A percentile compares a stretch with the other conserved stretches of the same genome.
These are phyloP conservation scores for Monochamus saltuarius DNA, from an alignment of 1,140 invertebrate species.

Conservation along the genomic window DNA sequence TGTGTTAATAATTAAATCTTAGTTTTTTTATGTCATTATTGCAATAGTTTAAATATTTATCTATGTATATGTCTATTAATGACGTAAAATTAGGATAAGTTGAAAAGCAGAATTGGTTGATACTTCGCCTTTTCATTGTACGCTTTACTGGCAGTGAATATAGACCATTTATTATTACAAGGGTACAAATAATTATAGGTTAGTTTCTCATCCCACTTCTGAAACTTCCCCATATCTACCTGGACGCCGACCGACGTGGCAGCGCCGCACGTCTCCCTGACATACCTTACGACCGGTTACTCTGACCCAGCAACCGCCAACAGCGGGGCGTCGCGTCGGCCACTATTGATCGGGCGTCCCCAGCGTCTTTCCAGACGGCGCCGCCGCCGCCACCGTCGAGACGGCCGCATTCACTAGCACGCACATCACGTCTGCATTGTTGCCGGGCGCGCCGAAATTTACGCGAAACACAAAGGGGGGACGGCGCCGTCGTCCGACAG, in stretches of 20 bases:
- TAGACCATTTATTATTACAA: too few relatives aligned
- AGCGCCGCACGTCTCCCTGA: slow-evolving; percentile 18
- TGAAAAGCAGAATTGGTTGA: too few relatives aligned
- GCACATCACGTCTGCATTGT: slow-evolving; percentile 15
- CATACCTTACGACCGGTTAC: slow-evolving; percentile 18
- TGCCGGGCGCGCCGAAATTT: neutral
- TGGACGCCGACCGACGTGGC: neutral
- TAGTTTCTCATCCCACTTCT: too few relatives aligned
- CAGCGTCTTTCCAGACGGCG: slow-evolving; percentile 17
- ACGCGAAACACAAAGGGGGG: slow-evolving; percentile 3
- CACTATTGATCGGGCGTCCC: slow-evolving; percentile 6
- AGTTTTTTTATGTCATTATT: too few relatives aligned
- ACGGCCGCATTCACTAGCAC: slow-evolving; percentile 8
- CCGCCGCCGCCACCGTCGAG: slow-evolving; percentile 7
- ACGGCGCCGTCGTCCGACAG: neutral
- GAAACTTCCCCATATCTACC: too few relatives aligned
- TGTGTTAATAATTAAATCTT: too few relatives aligned
- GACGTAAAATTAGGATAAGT: too few relatives aligned
- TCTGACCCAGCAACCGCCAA: slow-evolving; percentile 17
- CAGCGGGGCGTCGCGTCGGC: slow-evolving; percentile 8
- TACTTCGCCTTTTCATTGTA: too few relatives aligned
- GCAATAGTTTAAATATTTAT: too few relatives aligned
- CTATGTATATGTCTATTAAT: too few relatives aligned
- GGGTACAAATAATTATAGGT: too few relatives aligned
- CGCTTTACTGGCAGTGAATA: too few relatives aligned